phyloP scores from a whole-genome alignment of 2,888 invertebrate genomes.

The Hypercompe scribonia region DNA sequence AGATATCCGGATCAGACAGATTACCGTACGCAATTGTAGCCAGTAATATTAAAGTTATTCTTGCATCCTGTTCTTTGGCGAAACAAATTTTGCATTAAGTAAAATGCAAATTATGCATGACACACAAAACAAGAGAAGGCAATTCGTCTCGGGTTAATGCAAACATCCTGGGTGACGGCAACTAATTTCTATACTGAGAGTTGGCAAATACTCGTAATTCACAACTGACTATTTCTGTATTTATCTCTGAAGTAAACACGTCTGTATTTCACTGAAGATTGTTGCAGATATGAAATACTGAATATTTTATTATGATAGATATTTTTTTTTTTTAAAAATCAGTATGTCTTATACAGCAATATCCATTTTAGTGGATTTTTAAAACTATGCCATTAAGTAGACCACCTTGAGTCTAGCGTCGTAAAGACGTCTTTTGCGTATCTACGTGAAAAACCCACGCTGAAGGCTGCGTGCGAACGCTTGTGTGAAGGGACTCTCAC shows the following conservation, averaged over 20 bases:
- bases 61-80: not conserved
- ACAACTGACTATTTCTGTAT: not conserved
- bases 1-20: not conserved
- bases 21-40: not conserved
- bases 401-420: no score
- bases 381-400: no score
- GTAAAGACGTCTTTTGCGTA: no score
- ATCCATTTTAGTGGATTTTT: no score
- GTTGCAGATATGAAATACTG: not conserved
- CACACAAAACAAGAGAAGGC: not conserved
- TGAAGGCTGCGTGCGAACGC: no score
- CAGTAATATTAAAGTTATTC: not conserved
- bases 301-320: no score
- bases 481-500: no score
- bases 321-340: no score
- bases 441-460: no score
- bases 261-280: not conserved
- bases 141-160: conserved; percentile 6
- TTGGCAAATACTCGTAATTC: not conserved
- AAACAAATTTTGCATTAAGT: not conserved
- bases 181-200: not conserved
- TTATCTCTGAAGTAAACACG: not conserved
- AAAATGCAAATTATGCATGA: not conserved
- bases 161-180: conserved; percentile 1
- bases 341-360: no score